Conservation (phyloP, 2,888 invertebrate genomes). For the Enchytraeus crypticus region DNA sequence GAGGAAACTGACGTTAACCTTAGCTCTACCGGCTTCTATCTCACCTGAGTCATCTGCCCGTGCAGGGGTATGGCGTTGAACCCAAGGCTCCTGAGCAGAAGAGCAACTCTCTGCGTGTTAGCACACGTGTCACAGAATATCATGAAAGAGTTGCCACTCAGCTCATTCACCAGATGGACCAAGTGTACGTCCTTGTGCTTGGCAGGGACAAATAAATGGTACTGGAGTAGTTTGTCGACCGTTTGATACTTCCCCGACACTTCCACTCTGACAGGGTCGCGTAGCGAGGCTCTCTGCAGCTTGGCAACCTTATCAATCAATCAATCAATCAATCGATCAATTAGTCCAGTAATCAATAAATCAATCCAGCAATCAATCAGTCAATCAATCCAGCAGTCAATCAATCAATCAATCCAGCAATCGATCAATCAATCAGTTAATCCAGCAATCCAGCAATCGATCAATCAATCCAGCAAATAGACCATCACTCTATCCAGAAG, state of each 20-base stretch:
- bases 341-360: too few species aligned
- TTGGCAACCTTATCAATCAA: constrained; percentile 68
- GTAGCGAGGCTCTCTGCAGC: constrained; percentile 83
- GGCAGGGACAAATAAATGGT: constrained; percentile 85
- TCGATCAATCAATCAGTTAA: too few species aligned
- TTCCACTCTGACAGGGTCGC: constrained; percentile 89
- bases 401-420: too few species aligned
- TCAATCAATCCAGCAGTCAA: too few species aligned
- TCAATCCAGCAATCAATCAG: too few species aligned
- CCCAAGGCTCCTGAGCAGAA: constrained; percentile 80
- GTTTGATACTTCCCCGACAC: constrained; percentile 94
- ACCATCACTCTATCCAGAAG: not conserved
- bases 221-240: constrained; percentile 89
- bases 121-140: constrained; percentile 93
- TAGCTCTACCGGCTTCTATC: too few species aligned
- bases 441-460: too few species aligned
- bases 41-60: constrained; percentile 88
- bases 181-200: constrained; percentile 88
- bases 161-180: constrained; percentile 85
- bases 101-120: constrained; percentile 76
- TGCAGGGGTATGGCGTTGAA: constrained; percentile 92
- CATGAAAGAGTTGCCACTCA: constrained; percentile 90
- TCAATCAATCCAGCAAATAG: too few species aligned
- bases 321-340: too few species aligned
- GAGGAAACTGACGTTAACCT: too few species aligned